Evolutionary conservation across 2,888 invertebrate genomes (phyloP).

Genomic region (Arctia plantaginis): DNA sequence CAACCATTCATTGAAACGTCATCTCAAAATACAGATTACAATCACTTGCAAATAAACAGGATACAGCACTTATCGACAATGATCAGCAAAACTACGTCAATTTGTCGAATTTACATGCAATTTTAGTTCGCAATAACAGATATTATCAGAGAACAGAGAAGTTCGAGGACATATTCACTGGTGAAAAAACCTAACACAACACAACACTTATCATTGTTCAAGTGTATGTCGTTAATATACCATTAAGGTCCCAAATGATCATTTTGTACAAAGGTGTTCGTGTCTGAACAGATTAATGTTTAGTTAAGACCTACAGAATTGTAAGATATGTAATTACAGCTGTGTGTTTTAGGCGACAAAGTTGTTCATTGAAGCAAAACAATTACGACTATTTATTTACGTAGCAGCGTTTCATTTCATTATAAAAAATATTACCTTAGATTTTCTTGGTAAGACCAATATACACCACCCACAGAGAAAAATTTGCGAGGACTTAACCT

Average conservation of each 20-base stretch:
- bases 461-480: neutral
- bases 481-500: neutral
- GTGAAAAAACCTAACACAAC: conserved; percentile 40
- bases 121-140: conserved; percentile 54
- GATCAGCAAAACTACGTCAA: conserved; percentile 68
- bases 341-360: conserved; percentile 34
- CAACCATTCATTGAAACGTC: conserved; percentile 47
- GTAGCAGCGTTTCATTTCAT: neutral
- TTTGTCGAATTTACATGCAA: conserved; percentile 65
- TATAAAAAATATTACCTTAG: neutral
- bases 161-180: conserved; percentile 51
- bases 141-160: conserved; percentile 60
- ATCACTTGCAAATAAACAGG: conserved; percentile 68
- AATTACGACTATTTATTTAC: neutral
- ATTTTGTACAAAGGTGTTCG: conserved; percentile 40
- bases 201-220: conserved; percentile 34
- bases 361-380: conserved; percentile 1
- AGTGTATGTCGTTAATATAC: conserved; percentile 19
- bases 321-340: conserved; percentile 22
- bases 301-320: conserved; percentile 26
- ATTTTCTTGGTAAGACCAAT: neutral
- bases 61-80: conserved; percentile 69
- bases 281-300: conserved; percentile 33
- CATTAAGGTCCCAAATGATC: conserved; percentile 38
- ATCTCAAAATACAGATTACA: conserved; percentile 54